Percentiles rank a stretch among this genome's conserved stretches.
phyloP scores from a whole-genome alignment of 1,140 invertebrate species.

The Trichomalopsis sarcophagae region DNA sequence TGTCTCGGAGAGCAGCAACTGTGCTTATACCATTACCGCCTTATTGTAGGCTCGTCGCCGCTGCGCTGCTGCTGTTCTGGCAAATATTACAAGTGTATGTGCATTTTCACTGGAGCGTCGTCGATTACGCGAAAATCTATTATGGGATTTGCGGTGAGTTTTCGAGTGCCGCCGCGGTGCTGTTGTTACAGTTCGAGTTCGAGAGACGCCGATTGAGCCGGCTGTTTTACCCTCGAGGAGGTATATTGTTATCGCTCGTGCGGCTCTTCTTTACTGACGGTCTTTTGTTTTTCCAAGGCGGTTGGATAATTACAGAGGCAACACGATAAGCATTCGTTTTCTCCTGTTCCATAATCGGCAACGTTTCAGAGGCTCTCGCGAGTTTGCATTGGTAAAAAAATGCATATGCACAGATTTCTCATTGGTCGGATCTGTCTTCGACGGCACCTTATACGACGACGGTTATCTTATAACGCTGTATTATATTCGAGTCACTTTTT shows the following conservation, averaged over 20 bases:
- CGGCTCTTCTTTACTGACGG: not conserved
- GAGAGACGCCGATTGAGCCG: no score
- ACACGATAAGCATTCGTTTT: not conserved
- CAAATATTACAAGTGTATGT: conserved; percentile 1
- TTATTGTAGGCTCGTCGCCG: no score
- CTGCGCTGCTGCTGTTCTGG: not conserved
- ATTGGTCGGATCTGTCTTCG: no score
- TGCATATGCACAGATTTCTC: no score
- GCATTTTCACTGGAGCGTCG: not conserved
- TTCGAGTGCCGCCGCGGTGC: not conserved
- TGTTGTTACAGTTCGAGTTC: not conserved
- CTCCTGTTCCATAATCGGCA: not conserved
- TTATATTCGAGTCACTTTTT: not conserved
- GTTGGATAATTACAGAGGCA: not conserved
- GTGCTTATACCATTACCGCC: not conserved
- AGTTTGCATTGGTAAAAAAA: not conserved
- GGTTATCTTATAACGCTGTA: no score
- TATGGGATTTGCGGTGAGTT: not conserved
- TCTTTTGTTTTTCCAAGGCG: not conserved
- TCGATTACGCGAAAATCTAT: conserved; percentile 33
- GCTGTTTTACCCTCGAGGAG: not conserved
- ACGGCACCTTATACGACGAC: no score
- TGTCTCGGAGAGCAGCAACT: conserved; percentile 9
- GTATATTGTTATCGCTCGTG: not conserved
- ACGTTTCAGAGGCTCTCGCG: not conserved